Evolutionary conservation across 64 coral and sea anemone genomes (phyloP).

Genomic region (Pocillopora damicornis): DNA sequence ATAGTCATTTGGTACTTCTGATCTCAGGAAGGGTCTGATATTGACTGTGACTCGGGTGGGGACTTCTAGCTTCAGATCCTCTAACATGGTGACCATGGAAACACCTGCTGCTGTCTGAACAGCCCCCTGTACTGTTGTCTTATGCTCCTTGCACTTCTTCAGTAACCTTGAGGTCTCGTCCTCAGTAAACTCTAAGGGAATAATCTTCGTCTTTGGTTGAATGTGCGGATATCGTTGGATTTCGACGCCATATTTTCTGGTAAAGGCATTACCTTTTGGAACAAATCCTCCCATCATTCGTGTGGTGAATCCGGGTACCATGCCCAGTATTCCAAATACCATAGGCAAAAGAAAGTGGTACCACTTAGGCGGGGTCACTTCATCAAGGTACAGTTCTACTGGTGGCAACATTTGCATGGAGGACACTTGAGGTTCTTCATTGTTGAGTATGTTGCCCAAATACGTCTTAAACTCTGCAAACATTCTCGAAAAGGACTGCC

Average conservation of each 20-base stretch:
- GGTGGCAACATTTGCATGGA: constrained; percentile 1
- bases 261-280: background rate
- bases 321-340: background rate
- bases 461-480: constrained; percentile 8
- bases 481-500: background rate
- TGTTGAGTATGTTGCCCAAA: background rate
- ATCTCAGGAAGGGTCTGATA: background rate
- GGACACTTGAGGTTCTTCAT: background rate
- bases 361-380: background rate
- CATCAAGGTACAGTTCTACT: background rate
- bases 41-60: background rate
- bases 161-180: background rate
- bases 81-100: background rate
- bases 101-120: constrained; percentile 11
- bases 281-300: background rate
- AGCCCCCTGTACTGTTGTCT: background rate
- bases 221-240: constrained; percentile 5
- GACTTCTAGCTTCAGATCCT: background rate
- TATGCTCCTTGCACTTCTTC: background rate
- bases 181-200: background rate
- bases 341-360: background rate
- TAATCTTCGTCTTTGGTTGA: background rate
- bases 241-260: constrained; percentile 12
- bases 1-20: background rate
- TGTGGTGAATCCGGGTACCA: background rate